Evolutionary conservation across 2,797 vertebrate genomes (phyloP).

Genomic region (Anabas testudineus): DNA sequence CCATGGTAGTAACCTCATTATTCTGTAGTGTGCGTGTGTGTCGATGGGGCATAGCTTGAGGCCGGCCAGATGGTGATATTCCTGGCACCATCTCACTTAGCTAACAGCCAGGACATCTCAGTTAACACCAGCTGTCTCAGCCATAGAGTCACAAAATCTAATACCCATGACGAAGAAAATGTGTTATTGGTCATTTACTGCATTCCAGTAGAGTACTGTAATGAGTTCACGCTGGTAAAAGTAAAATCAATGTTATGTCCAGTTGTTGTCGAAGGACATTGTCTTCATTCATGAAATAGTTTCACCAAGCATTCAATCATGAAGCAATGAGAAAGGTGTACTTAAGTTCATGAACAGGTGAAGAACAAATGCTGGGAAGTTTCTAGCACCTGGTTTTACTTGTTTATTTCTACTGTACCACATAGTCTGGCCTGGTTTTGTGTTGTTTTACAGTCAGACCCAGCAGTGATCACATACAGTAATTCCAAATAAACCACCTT

Average conservation of each 20-base stretch:
- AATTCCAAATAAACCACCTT: slow-evolving; percentile 70
- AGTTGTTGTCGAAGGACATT: slow-evolving; percentile 31
- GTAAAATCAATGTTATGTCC: slow-evolving; percentile 9
- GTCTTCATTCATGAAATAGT: slow-evolving; percentile 1
- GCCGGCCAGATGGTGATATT: slow-evolving; percentile 77
- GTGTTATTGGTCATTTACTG: slow-evolving; percentile 50
- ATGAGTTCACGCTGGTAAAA: slow-evolving; percentile 35
- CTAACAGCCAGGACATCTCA: slow-evolving; percentile 65
- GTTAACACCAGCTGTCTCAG: slow-evolving; percentile 72
- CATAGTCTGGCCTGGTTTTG: slow-evolving; percentile 52
- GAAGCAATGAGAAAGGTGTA: neutral
- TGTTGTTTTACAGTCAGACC: slow-evolving; percentile 51
- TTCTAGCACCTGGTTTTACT: slow-evolving; percentile 38
- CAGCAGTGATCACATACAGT: slow-evolving; percentile 44
- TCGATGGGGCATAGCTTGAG: slow-evolving; percentile 61
- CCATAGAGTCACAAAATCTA: slow-evolving; percentile 64
- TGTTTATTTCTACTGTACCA: slow-evolving; percentile 46
- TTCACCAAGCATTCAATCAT: neutral
- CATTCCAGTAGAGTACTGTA: slow-evolving; percentile 50
- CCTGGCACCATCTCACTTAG: slow-evolving; percentile 69
- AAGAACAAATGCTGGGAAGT: slow-evolving; percentile 28
- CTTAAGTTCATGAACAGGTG: slow-evolving; percentile 30
- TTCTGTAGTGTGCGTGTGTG: slow-evolving; percentile 43
- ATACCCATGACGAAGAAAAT: slow-evolving; percentile 56
- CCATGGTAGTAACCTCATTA: slow-evolving; percentile 58